phyloP scores from a whole-genome alignment of 2,113 vertebrate species.

The Aptenodytes forsteri region DNA sequence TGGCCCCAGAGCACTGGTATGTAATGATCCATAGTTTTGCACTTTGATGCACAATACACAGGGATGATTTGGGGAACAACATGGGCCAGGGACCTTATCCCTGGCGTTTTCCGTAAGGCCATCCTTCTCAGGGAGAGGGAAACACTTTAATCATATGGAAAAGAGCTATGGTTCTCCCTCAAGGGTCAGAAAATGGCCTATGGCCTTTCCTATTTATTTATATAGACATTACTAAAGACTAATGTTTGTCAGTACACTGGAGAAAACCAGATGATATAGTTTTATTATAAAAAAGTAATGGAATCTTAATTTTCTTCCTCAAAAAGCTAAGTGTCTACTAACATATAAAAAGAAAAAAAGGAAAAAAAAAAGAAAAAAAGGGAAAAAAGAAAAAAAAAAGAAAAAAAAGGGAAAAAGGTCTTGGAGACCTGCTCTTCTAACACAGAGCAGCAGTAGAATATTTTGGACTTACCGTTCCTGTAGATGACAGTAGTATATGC shows the following conservation, averaged over 20 bases:
- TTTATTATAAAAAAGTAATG: neutral
- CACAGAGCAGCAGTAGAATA: neutral
- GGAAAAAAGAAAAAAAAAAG: neutral
- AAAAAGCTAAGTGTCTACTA: neutral
- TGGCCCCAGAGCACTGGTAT: neutral
- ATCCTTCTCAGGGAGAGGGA: neutral
- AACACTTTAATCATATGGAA: neutral
- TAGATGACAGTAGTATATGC: neutral
- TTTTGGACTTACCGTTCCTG: neutral
- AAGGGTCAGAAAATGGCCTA: neutral
- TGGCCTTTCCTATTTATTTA: neutral
- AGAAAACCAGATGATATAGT: neutral
- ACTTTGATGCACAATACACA: neutral
- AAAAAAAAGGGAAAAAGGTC: neutral
- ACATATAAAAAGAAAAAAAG: neutral
- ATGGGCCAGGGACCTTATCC: neutral
- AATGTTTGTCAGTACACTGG: neutral
- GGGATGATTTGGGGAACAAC: neutral
- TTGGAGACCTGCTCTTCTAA: neutral
- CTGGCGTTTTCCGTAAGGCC: neutral
- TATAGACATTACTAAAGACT: neutral
- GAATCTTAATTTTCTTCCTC: neutral
- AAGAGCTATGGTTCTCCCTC: neutral
- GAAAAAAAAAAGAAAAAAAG: neutral
- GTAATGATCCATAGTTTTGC: neutral